phyloP scores from a whole-genome alignment of 2,888 invertebrate genomes.

The Platerodrilus igneus region DNA sequence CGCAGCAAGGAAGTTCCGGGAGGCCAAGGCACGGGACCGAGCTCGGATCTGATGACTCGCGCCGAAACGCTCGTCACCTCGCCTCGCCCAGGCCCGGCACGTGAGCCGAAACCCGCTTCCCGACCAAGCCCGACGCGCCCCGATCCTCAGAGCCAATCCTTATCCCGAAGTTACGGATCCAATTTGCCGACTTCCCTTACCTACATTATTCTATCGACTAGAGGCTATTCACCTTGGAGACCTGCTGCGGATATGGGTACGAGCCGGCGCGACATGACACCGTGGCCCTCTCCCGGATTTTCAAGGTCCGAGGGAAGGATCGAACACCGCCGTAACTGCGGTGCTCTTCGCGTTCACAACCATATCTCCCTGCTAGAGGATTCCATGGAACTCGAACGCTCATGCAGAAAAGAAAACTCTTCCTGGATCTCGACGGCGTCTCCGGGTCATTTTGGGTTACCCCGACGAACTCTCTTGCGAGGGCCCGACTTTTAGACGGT shows the following conservation, averaged over 20 bases:
- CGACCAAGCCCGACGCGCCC: conserved; percentile 57
- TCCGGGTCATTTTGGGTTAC: conserved; percentile 54
- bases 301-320: conserved; percentile 47
- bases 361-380: conserved; percentile 50
- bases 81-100: conserved; percentile 31
- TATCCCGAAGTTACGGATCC: conserved; percentile 63
- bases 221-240: conserved; percentile 67
- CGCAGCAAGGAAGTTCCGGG: conserved; percentile 40
- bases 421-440: conserved; percentile 54
- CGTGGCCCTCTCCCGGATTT: conserved; percentile 41
- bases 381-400: conserved; percentile 52
- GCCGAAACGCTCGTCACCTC: conserved; percentile 54
- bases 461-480: conserved; percentile 49
- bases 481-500: conserved; percentile 48
- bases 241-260: conserved; percentile 73
- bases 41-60: conserved; percentile 37
- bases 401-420: conserved; percentile 52
- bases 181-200: conserved; percentile 58
- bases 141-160: conserved; percentile 71
- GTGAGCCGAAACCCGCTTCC: conserved; percentile 44
- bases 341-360: conserved; percentile 48
- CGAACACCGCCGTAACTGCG: conserved; percentile 50
- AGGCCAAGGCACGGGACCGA: conserved; percentile 48
- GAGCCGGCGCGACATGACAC: conserved; percentile 42
- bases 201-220: conserved; percentile 59